Conservation (phyloP, 2,888 invertebrate genomes). For the Dromius quadrimaculatus region DNA sequence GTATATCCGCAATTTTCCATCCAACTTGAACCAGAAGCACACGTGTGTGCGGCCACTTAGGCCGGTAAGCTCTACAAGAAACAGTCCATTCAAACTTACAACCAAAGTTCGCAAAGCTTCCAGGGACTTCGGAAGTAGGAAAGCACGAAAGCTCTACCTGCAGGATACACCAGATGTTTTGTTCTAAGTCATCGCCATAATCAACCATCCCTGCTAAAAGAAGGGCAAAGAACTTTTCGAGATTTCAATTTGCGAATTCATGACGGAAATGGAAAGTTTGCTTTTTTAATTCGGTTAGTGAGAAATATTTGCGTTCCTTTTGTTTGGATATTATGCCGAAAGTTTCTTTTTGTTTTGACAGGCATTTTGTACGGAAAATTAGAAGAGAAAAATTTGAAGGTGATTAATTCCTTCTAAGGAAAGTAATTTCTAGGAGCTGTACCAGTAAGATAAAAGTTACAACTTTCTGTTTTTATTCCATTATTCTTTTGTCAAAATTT, state of each 20-base stretch:
- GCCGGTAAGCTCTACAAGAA: slow-evolving; percentile 46
- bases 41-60: slow-evolving; percentile 27
- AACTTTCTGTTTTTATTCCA: slow-evolving; percentile 20
- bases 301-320: slow-evolving; percentile 33
- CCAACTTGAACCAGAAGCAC: slow-evolving; percentile 23
- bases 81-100: slow-evolving; percentile 45
- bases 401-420: slow-evolving; percentile 35
- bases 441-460: slow-evolving; percentile 4
- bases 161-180: slow-evolving; percentile 46
- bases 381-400: slow-evolving; percentile 27
- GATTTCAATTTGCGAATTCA: slow-evolving; percentile 41
- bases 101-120: slow-evolving; percentile 25
- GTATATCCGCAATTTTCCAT: slow-evolving; percentile 27
- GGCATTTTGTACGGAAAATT: slow-evolving; percentile 28
- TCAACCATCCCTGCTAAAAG: not conserved
- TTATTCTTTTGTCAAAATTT: not conserved
- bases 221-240: not conserved
- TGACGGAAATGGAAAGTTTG: slow-evolving; percentile 8
- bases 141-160: slow-evolving; percentile 39
- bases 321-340: slow-evolving; percentile 26
- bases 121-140: slow-evolving; percentile 2
- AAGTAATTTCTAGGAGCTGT: slow-evolving; percentile 11
- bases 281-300: slow-evolving; percentile 44
- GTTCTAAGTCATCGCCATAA: slow-evolving; percentile 22
- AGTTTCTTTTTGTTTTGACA: slow-evolving; percentile 35